phyloP scores from a whole-genome alignment of 92 coral and sea anemone genomes.

The Phenganax stokvisi region DNA sequence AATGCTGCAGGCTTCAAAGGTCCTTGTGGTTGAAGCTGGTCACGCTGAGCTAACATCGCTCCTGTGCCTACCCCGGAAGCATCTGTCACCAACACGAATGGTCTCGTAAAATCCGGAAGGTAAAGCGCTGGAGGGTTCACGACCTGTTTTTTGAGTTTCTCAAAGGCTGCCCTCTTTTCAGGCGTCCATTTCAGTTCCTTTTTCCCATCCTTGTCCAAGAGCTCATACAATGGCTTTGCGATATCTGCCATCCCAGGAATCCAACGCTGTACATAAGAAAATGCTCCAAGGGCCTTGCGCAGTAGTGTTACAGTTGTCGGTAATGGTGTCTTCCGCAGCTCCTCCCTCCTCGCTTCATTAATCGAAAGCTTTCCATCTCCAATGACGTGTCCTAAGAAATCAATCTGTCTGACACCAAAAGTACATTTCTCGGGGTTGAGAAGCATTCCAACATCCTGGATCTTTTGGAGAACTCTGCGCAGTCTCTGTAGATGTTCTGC shows the following conservation, averaged over 20 bases:
- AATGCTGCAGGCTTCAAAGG: slow-evolving; percentile 9
- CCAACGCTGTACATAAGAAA: slow-evolving; percentile 22
- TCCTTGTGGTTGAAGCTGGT: not conserved
- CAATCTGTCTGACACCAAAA: slow-evolving; percentile 11
- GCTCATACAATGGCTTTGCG: slow-evolving; percentile 21
- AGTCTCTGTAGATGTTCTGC: slow-evolving; percentile 12
- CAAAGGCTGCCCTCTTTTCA: slow-evolving; percentile 3
- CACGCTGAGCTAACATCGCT: slow-evolving; percentile 20
- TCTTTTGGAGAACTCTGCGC: not conserved
- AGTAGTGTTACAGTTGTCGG: slow-evolving; percentile 17
- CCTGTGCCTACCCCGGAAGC: slow-evolving; percentile 17
- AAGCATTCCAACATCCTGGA: slow-evolving; percentile 30
- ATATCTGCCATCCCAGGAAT: slow-evolving; percentile 20
- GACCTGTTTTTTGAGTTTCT: slow-evolving; percentile 10
- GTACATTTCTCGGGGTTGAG: slow-evolving; percentile 34
- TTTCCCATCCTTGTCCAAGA: slow-evolving; percentile 13
- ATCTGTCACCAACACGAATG: slow-evolving; percentile 32
- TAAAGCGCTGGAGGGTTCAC: slow-evolving; percentile 18
- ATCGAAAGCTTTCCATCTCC: slow-evolving; percentile 25
- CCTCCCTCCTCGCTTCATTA: not conserved
- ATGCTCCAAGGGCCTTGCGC: slow-evolving; percentile 16
- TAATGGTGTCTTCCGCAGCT: not conserved
- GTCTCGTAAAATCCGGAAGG: slow-evolving; percentile 24
- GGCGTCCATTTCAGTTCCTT: slow-evolving; percentile 11
- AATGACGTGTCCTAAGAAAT: slow-evolving; percentile 13